Base-by-base conservation (phyloP, 2,888 invertebrate genomes). In the Liposcelis brunnea region DNA sequence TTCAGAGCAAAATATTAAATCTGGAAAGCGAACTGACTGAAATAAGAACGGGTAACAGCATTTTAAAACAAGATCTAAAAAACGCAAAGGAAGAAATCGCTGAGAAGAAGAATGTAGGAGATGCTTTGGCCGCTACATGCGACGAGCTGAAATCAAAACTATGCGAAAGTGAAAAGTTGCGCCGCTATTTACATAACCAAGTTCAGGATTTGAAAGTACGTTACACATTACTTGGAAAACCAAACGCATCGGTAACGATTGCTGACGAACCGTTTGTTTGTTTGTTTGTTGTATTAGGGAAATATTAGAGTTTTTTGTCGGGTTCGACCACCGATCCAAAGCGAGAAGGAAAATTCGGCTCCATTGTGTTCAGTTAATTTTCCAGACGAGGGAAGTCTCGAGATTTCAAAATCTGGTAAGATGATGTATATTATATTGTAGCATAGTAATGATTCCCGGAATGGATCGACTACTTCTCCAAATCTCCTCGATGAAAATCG, bases 281-380 rank as follows among this genome's bases (percentile, higher is more conserved):
- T n/a, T n/a, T n/a, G n/a, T n/a, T 26, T 8, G 4, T 43, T n/a
- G 31, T 33, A 84, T 34, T 80, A 76, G 57, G 84, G 82, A 1
- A 82, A 81, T 55, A 84, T 85, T 45, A 61, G 85, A 44, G 85
- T 85, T 0, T 84, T 83, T 54, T 84, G 84, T 56, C 68, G 85
- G 49, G 72, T 85, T 7, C 68, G 84, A 21, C 85, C 85, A 1
- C 71, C 74, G 3, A 61, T 81, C 3, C 63, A 70, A 2, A 65
- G 63, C 6, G 82, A 83, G 58, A 49, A 57, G n/a, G 57, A 64
- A 3, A 71, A 70, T 21, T 40, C 19, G 55, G 61, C 67, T 34
- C 26, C 26, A 6, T 55, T 67, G 37, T 75, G 72, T 49, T 64
- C 64, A 49, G 63, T 78, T 11, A 71, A 69, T 57, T 74, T 70